These are phyloP conservation scores for Sula dactylatra DNA, from an alignment of 2,113 vertebrate genomes.

Conservation along the genomic window DNA sequence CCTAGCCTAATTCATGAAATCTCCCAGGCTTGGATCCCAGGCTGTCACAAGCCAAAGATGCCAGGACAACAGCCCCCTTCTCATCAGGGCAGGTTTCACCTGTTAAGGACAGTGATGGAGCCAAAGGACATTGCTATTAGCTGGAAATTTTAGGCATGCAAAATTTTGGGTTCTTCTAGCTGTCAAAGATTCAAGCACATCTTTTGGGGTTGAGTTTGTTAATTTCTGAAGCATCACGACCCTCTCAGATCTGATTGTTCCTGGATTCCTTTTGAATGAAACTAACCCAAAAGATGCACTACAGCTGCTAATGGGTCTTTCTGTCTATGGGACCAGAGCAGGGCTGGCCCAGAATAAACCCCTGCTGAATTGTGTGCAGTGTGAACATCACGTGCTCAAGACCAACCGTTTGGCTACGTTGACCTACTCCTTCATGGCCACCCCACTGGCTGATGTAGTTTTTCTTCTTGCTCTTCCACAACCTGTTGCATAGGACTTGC, in stretches of 20 bases:
- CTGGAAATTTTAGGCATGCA: background rate
- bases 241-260: background rate
- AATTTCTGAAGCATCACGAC: background rate
- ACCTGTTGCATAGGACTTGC: background rate
- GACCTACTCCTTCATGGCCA: background rate
- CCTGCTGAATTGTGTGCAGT: background rate
- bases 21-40: background rate
- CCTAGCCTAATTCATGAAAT: background rate
- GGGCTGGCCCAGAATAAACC: background rate
- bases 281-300: background rate
- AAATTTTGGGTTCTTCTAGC: background rate
- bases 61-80: background rate
- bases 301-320: background rate
- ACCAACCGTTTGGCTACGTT: background rate
- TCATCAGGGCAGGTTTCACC: background rate
- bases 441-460: background rate
- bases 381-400: background rate
- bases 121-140: background rate
- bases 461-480: background rate
- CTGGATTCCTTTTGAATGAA: background rate
- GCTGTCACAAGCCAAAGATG: background rate
- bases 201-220: background rate
- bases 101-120: background rate
- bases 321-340: background rate
- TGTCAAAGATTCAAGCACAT: background rate